Conservation (phyloP, 2,888 invertebrate genomes). For the Catocala sponsa region DNA sequence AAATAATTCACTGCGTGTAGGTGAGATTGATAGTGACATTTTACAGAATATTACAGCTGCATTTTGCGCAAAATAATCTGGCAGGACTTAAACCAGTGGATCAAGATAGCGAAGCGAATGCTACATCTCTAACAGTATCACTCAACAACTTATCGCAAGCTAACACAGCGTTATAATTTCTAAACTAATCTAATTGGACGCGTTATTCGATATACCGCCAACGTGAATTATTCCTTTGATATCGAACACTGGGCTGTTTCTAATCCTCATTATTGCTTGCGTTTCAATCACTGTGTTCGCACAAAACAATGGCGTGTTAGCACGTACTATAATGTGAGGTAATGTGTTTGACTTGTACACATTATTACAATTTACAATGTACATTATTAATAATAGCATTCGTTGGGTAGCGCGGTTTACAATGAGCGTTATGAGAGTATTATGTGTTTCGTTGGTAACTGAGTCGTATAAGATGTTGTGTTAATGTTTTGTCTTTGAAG, state of each 20-base stretch:
- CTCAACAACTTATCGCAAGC: neutral
- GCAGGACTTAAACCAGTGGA: too few species aligned
- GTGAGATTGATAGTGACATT: too few species aligned
- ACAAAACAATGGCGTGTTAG: conserved; percentile 47
- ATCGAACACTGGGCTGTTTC: conserved; percentile 27
- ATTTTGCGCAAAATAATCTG: too few species aligned
- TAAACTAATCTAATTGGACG: neutral
- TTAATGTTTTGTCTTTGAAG: too few species aligned
- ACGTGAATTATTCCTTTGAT: conserved; percentile 2
- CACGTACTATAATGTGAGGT: conserved; percentile 25
- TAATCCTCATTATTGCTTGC: conserved; percentile 37
- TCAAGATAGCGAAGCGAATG: too few species aligned
- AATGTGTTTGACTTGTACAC: conserved; percentile 21
- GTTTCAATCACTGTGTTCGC: conserved; percentile 31
- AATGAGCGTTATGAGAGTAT: too few species aligned
- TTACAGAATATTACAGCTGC: too few species aligned
- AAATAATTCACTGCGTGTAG: too few species aligned
- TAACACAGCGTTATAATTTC: neutral
- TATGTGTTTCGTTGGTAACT: too few species aligned
- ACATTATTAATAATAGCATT: conserved; percentile 33
- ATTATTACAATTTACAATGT: conserved; percentile 37
- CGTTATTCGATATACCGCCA: neutral
- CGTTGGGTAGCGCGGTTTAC: neutral
- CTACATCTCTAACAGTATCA: neutral
- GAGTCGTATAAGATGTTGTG: too few species aligned